phyloP scores from a whole-genome alignment of 37 sponge, comb jelly and placozoan genomes.

The Oopsacas minuta region DNA sequence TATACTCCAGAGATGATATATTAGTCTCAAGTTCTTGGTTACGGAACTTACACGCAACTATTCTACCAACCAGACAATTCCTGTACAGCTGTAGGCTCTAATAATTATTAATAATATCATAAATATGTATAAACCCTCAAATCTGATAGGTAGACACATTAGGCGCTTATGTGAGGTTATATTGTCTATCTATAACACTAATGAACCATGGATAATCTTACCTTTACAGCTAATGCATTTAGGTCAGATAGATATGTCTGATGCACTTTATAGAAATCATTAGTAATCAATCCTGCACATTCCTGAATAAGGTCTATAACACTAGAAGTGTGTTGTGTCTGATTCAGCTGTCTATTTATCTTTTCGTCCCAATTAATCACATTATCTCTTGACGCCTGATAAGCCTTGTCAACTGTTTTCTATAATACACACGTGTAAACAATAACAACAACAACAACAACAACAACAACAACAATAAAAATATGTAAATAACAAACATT shows the following conservation, averaged over 20 bases:
- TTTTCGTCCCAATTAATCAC: background rate
- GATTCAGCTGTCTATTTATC: background rate
- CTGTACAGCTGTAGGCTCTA: constrained; percentile 11
- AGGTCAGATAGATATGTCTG: background rate
- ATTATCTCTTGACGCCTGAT: background rate
- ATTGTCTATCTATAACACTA: background rate
- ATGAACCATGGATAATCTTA: background rate
- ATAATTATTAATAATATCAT: no score
- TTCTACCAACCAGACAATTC: background rate
- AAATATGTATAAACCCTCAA: no score
- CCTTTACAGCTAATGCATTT: background rate
- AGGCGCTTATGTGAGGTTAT: background rate
- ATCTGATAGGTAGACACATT: no score
- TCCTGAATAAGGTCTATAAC: background rate
- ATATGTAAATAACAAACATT: background rate
- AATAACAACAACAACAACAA: background rate
- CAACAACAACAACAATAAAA: background rate
- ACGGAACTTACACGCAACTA: background rate
- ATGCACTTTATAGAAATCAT: background rate
- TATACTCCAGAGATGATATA: background rate
- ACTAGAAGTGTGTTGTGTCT: background rate
- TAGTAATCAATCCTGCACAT: background rate
- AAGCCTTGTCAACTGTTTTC: background rate
- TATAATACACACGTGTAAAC: background rate
- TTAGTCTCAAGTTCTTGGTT: background rate